Evolutionary conservation across 2,888 invertebrate species (phyloP), one percentile per base, ranked within the genome.

Genomic region (Caenorhabditis virilis): DNA sequence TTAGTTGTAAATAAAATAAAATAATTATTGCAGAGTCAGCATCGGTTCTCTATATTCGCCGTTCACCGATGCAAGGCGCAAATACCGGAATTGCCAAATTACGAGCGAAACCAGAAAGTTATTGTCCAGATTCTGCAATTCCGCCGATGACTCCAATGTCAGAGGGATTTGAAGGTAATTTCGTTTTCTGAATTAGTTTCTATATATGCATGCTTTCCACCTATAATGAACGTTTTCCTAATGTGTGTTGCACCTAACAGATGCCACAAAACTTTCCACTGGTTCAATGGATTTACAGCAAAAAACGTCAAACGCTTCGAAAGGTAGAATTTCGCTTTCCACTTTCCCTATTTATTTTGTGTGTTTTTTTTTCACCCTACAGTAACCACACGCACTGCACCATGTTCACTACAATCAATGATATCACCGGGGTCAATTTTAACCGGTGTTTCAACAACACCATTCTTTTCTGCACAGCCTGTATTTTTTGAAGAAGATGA

Each of bases 1-100:
- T 36, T 20, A 18, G n/a, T n/a, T n/a, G 5, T n/a, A 5, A 42
- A 20, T 6, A 42, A 42, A 22, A 42, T 18, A 7, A 6, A 23
- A 46, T 26, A 46, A 22, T 25, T 49, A n/a, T 50, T 43, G 5
- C 25, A 63, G 63, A 67, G 18, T 39, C 56, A 45, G 70, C 74
- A 5, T 50, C 65, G 27, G 68, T 76, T 23, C 45, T 70, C 27
- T 74, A 75, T 20, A 70, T 76, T 3, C 60, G 75, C 26, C 68
- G 77, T 7, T 75, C 73, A 11, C 73, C 77, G 9, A 70, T 70
- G 62, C 71, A 69, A 42, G 62, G 63, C 22, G 74, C 74, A 3
- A 66, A 64, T 30, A 69, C 68, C 0, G 74, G 74, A 35, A 51
- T 69, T 1, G 72, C 72, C 7, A 30, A 57, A 18, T 49, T 76